Evolutionary conservation across 2,113 vertebrate genomes (phyloP), one percentile per base, ranked within the genome.

Genomic region (Lamprologus ornatipinnis): DNA sequence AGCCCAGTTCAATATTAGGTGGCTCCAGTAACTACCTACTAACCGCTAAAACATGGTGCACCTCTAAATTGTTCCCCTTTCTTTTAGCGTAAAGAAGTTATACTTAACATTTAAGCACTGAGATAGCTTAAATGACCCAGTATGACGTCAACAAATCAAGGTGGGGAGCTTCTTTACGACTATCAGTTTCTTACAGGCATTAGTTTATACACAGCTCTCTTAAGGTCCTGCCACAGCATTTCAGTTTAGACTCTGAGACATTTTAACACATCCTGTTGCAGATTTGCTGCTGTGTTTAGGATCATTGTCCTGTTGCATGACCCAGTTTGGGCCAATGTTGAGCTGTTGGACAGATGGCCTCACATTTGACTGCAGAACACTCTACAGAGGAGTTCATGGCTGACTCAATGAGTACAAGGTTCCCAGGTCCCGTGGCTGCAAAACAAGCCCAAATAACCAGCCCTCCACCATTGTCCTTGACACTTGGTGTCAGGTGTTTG

Each of bases 261-360:
- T 35, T 65, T 35, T 37, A 65, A 37, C 31, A 1, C 10, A 0
- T 7, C 31, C 65, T 70, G 68, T 0, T 73, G 37, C 2, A 0
- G 37, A 45, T 42, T 73, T 73, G 13, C 68, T 73, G 68, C 37
- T 73, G 37, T 73, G 68, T 42, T 45, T 45, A 42, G 21, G 37
- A 45, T 73, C 68, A 73, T 42, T 73, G 68, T 73, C 8, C 13
- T 10, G 21, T 26, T 17, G 37, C 21, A 26, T 73, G 65, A 42
- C 65, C 23, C 65, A 70, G 65, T 4, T 70, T 70, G 65, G 37
- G 37, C n/a, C 37, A 70, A 26, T 23, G 12, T 70, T 70, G n/a
- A 70, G 13, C 37, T 70, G 35, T 42, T 70, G 8, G n/a, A 42
- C 65, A 70, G 37, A 42, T 6, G 65, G 13, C 21, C 37, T 70